phyloP scores from a whole-genome alignment of 2,888 invertebrate species.

The Scelioninae gen. 2 region DNA sequence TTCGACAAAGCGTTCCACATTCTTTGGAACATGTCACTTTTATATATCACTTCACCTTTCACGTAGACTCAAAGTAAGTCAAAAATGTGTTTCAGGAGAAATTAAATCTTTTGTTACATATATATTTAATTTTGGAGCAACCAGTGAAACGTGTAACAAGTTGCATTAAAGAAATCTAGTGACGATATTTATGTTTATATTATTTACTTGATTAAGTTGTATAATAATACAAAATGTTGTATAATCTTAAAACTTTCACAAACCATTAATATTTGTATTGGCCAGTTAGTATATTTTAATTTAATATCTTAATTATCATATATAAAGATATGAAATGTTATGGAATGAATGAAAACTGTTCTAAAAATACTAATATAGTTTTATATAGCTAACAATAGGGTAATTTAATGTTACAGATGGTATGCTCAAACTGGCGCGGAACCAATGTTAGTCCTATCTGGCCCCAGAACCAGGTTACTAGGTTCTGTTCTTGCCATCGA shows the following conservation, averaged over 20 bases:
- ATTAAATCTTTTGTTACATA: slow-evolving; percentile 48
- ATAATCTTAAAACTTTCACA: no score
- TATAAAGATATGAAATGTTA: no score
- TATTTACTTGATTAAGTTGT: no score
- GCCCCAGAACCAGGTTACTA: slow-evolving; percentile 80
- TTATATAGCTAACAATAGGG: no score
- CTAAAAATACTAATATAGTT: no score
- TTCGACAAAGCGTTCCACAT: slow-evolving; percentile 55
- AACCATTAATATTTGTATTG: no score
- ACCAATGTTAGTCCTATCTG: slow-evolving; percentile 80
- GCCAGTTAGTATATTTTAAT: no score
- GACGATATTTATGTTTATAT: background rate
- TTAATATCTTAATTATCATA: no score
- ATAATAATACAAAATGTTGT: no score
- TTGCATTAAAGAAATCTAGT: background rate
- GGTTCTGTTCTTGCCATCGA: slow-evolving; percentile 84
- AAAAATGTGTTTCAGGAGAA: slow-evolving; percentile 47
- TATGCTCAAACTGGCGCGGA: slow-evolving; percentile 82
- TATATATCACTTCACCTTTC: slow-evolving; percentile 35
- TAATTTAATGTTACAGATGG: slow-evolving; percentile 81
- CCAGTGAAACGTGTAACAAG: slow-evolving; percentile 12
- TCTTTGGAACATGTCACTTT: slow-evolving; percentile 52
- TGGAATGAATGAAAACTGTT: no score
- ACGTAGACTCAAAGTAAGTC: slow-evolving; percentile 42
- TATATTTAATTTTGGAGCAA: slow-evolving; percentile 26